phyloP scores from a whole-genome alignment of 2,888 invertebrate species.

The Drosophila tanythrix region DNA sequence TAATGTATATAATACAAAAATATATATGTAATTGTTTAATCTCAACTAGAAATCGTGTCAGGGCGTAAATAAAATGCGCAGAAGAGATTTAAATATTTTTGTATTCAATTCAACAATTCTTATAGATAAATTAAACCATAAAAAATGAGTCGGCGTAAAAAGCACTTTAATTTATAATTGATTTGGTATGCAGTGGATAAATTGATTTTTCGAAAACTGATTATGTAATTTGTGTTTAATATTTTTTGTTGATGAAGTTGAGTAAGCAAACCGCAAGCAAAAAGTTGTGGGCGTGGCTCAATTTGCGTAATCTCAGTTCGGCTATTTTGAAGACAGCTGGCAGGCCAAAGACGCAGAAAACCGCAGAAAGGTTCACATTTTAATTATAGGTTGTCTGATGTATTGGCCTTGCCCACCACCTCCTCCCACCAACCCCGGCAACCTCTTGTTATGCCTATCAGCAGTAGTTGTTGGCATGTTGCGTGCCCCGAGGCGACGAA shows the following conservation, averaged over 20 bases:
- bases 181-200: background rate
- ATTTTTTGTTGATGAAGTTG: background rate
- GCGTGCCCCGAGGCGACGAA: conserved; percentile 37
- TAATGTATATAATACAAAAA: background rate
- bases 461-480: conserved; percentile 27
- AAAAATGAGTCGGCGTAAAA: background rate
- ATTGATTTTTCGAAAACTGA: background rate
- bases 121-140: background rate
- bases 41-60: no score
- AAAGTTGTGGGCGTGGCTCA: conserved; percentile 58
- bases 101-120: background rate
- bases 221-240: conserved; percentile 16
- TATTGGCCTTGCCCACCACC: conserved; percentile 6
- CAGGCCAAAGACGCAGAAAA: conserved; percentile 21
- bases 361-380: conserved; percentile 73
- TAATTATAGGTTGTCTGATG: conserved; percentile 66
- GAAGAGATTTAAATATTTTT: background rate
- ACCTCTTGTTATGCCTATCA: background rate
- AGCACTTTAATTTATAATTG: background rate
- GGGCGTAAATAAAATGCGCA: background rate
- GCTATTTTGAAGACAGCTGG: conserved; percentile 44
- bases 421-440: background rate
- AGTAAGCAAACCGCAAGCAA: conserved; percentile 31
- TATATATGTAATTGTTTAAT: background rate
- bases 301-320: conserved; percentile 70